Base-by-base conservation (phyloP, 2,113 vertebrate genomes). In the Turnix velox region DNA sequence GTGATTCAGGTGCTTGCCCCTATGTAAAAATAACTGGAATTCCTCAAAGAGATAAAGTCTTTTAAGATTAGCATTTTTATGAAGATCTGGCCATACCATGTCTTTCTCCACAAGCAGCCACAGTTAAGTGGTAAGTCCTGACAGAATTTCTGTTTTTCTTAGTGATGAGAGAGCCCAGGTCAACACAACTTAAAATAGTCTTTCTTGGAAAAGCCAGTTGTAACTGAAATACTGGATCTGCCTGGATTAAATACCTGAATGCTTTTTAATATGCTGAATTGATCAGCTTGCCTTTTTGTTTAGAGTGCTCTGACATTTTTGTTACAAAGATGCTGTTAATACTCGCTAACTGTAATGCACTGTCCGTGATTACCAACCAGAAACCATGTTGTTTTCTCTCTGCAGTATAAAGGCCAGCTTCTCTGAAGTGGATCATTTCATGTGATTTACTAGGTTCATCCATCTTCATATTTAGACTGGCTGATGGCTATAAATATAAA, bases 11-110 rank as follows among this genome's bases (percentile, higher is more conserved):
- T 81, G 20, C 73, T 91, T 86, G 22, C 9, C 46, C 4, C 15
- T 52, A 3, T 48, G 19, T 82, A 73, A 84, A 92, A 93, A 83
- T 83, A 87, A 79, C 39, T 80, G 72, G 43, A 94, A 95, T 87
- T 94, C 71, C 59, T 95, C 12, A 51, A 73, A 86, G 57, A 76
- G 40, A 87, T 48, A 62, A 87, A 84, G 65, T 18, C 45, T 78
- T 87, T 65, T 37, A 78, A 49, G 30, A 28, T 72, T 14, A 59
- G 13, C 22, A 40, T 79, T 92, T 92, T 66, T 37, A 59, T 19
- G 43, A 81, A 68, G 45, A 13, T 84, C 81, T 93, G 79, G 10
- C 18, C 25, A 20, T 43, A 3, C 30, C 68, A 22, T 46, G 25
- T 66, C 13, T 67, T 92, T 82, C 61, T 93, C 43, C 51, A 35